Evolutionary conservation across 2,888 invertebrate genomes (phyloP).

Genomic region (Drosophila longiperda): DNA sequence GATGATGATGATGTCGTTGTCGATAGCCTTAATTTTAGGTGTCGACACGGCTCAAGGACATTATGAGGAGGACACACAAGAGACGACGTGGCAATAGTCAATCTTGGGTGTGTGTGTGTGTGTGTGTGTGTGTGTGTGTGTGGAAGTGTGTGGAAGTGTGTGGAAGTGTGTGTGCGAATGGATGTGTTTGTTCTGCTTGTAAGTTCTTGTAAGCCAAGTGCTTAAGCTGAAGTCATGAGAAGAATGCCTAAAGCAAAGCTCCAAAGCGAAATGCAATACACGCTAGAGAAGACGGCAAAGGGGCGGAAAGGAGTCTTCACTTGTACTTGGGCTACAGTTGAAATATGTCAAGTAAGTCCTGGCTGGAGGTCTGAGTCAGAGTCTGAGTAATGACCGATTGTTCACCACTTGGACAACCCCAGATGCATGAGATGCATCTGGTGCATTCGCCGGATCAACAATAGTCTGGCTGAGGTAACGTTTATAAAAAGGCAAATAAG

Average conservation of each 20-base stretch:
- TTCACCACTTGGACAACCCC: constrained; percentile 16
- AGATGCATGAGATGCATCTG: neutral
- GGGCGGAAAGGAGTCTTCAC: constrained; percentile 2
- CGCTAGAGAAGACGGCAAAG: neutral
- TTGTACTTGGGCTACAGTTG: constrained; percentile 40
- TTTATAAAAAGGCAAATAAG: neutral
- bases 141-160: neutral
- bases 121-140: neutral
- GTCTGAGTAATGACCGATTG: constrained; percentile 16
- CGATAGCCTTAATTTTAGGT: constrained; percentile 77
- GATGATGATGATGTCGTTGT: constrained; percentile 50
- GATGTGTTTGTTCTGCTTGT: constrained; percentile 24
- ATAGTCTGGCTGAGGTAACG: neutral
- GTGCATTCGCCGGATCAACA: neutral
- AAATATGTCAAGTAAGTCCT: constrained; percentile 62
- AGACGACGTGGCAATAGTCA: constrained; percentile 26
- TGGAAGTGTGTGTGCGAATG: neutral
- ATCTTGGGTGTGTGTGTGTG: constrained; percentile 6
- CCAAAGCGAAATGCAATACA: constrained; percentile 3
- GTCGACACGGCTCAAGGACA: constrained; percentile 75
- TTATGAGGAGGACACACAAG: constrained; percentile 47
- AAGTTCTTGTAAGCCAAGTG: constrained; percentile 58
- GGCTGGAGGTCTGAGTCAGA: constrained; percentile 14
- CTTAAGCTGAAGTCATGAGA: constrained; percentile 41
- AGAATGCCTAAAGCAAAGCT: constrained; percentile 26